Conservation (phyloP, 2,888 invertebrate species). For the Agrotis segetum region DNA sequence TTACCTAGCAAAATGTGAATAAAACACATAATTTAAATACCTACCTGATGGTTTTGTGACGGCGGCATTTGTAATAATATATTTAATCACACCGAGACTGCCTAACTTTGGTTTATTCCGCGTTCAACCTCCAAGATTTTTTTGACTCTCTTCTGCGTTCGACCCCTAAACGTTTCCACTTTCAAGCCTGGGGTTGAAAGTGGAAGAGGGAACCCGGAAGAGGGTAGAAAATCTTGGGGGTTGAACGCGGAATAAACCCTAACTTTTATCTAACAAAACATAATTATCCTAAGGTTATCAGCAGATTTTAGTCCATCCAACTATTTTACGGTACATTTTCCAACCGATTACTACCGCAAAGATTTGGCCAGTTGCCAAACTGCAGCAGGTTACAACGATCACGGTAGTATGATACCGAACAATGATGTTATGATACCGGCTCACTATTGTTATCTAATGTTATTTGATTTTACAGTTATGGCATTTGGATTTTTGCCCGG, state of each 20-base stretch:
- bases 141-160: no score
- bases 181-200: no score
- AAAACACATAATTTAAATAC: no score
- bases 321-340: conserved; percentile 21
- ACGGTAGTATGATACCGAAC: conserved; percentile 14
- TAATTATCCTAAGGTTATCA: neutral
- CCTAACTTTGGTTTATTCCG: no score
- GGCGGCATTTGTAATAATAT: no score
- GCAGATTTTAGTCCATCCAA: neutral
- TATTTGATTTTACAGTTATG: conserved; percentile 18
- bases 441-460: conserved; percentile 11
- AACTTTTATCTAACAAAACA: neutral
- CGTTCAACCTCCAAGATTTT: no score
- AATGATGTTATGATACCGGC: neutral
- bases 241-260: no score
- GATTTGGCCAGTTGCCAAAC: conserved; percentile 40
- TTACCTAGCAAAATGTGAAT: no score
- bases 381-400: conserved; percentile 27
- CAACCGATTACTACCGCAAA: conserved; percentile 24
- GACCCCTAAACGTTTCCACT: no score
- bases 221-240: no score
- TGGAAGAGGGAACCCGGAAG: no score
- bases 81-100: neutral
- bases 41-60: no score
- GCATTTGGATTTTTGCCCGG: neutral